Evolutionary conservation across 2,113 vertebrate species (phyloP), one percentile per base, ranked within the genome.

Genomic region (Psilopsiagon aymara): DNA sequence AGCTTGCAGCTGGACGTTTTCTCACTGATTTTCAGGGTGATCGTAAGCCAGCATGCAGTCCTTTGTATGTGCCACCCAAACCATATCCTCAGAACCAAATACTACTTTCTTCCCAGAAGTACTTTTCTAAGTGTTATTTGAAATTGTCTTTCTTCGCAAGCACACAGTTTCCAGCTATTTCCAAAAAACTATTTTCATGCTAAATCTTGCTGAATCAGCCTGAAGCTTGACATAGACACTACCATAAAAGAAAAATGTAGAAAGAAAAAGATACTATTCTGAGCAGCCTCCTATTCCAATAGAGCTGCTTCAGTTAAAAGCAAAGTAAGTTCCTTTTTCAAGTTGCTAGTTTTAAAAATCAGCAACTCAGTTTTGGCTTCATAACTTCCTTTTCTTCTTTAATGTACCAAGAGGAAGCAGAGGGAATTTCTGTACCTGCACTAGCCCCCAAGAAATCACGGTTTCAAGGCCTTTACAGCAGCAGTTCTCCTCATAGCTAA

Each of bases 221-320:
- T 55, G 39, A 77, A 83, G 46, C 14, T 39, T 24, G 43, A 43
- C 33, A 51, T 27, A 52, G 84, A 69, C 41, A 44, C 27, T n/a
- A 43, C 29, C 14, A 1, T 29, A 71, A 53, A 23, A 82, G 25
- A 67, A 47, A 90, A 71, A 71, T 0, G 2, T 0, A 0, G 10
- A 12, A 39, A 43, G 39, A 55, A 16, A 71, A 69, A 43, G 2
- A 18, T 2, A 49, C 35, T 53, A 7, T 39, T 60, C 46, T 0
- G 3, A 78, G 41, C 53, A 86, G 49, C 29, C 18, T 6, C 6
- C 18, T 9, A 13, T 23, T 10, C 25, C 18, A 66, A n/a, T 24
- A 83, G 13, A 75, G 19, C 63, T 91, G 77, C 53, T 77, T 29
- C 18, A 2, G 21, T 17, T 49, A 52, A 86, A 92, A 88, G 49